A percentile compares a stretch with the other conserved stretches of the same genome.
phyloP scores from a whole-genome alignment of 2,797 vertebrate genomes.

The Tragelaphus eurycerus region DNA sequence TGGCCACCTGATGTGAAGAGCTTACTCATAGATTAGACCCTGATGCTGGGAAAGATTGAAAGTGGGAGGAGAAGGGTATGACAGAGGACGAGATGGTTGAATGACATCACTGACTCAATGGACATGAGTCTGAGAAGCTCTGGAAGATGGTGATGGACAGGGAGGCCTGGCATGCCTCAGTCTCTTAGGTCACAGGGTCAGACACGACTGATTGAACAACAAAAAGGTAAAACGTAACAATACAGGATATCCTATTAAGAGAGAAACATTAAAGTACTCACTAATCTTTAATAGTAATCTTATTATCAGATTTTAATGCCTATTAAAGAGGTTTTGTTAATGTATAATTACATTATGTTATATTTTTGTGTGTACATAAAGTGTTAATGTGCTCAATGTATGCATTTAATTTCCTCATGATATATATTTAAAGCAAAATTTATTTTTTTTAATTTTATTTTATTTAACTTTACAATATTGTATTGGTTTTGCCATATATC shows the following conservation, averaged over 20 bases:
- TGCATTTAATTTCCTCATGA: background rate
- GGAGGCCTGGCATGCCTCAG: background rate
- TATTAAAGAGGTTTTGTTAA: background rate
- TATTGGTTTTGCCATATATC: no score
- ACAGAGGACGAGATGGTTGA: background rate
- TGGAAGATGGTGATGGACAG: background rate
- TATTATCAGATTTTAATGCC: background rate
- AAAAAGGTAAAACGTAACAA: background rate
- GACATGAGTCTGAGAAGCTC: background rate
- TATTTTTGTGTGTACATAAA: background rate
- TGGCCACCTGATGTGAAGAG: background rate
- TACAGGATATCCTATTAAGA: background rate
- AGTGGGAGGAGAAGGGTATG: background rate
- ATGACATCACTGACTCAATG: background rate
- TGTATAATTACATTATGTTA: background rate
- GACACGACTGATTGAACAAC: accelerated
- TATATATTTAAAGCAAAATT: background rate
- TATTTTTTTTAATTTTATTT: no score
- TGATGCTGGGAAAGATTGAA: background rate
- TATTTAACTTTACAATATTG: no score
- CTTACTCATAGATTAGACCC: background rate
- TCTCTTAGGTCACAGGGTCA: background rate
- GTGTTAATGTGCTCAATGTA: background rate
- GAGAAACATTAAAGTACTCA: background rate
- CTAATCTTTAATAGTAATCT: background rate